Percentiles rank a stretch among this genome's conserved stretches.
Conservation (phyloP, 2,113 vertebrate species). For the Mustelus asterias region DNA sequence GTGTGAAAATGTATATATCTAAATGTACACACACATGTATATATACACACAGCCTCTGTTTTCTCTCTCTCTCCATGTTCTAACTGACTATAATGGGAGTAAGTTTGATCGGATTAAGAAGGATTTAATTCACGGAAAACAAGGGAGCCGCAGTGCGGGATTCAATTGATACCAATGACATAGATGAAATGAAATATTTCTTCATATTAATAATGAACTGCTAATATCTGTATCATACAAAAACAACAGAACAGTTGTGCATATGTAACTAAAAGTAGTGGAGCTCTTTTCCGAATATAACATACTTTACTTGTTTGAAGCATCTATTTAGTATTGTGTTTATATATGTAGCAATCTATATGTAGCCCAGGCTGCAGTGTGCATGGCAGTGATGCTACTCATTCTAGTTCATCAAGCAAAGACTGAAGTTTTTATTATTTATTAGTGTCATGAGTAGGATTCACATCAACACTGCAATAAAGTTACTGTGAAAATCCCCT, state of each 20-base stretch:
- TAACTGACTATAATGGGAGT: background rate
- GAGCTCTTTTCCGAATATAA: background rate
- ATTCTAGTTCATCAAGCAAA: background rate
- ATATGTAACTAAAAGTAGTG: background rate
- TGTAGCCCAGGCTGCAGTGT: background rate
- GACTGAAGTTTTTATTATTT: background rate
- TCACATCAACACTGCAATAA: too few species aligned
- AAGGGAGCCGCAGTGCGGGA: background rate
- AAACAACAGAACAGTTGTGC: background rate
- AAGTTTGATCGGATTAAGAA: background rate
- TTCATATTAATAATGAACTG: background rate
- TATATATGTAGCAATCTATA: background rate
- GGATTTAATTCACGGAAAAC: background rate
- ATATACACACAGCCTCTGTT: background rate
- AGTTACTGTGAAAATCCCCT: too few species aligned
- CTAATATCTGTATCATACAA: background rate
- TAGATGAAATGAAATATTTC: background rate
- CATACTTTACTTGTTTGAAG: background rate
- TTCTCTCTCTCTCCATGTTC: background rate
- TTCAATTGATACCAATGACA: background rate
- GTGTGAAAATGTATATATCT: background rate
- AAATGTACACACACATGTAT: too few species aligned
- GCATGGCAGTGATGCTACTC: background rate
- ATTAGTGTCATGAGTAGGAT: too few species aligned
- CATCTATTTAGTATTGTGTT: background rate